phyloP scores from a whole-genome alignment of 1,140 invertebrate species.

The Lepidurus packardi region DNA sequence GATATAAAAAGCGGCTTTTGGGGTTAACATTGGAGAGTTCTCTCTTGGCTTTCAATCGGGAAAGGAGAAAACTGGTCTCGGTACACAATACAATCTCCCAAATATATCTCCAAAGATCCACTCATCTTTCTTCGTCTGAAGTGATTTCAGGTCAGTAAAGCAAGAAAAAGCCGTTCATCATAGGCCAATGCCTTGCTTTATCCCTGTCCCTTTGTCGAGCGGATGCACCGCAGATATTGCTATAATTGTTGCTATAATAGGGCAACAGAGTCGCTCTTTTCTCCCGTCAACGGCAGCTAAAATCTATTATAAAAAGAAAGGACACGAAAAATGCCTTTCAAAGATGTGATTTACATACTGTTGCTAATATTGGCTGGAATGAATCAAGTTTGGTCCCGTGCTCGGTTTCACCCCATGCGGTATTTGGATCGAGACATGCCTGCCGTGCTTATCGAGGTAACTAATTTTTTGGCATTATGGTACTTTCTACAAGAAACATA shows the following conservation, averaged over 20 bases:
- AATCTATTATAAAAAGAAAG: neutral
- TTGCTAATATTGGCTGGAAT: neutral
- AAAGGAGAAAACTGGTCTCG: too few relatives aligned
- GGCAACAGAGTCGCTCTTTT: neutral
- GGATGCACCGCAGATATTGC: neutral
- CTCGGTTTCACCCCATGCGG: conserved; percentile 1
- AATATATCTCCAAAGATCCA: too few relatives aligned
- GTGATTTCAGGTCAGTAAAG: neutral
- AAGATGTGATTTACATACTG: neutral
- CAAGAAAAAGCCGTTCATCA: neutral
- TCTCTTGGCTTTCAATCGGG: too few relatives aligned
- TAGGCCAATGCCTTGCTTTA: neutral
- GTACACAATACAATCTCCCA: too few relatives aligned
- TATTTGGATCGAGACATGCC: neutral
- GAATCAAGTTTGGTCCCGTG: neutral
- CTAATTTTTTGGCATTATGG: neutral
- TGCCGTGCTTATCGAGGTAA: neutral
- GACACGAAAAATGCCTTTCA: neutral
- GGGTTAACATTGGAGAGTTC: neutral
- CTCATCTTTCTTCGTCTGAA: neutral
- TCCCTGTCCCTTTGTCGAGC: neutral
- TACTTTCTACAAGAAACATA: too few relatives aligned
- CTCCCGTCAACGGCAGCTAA: neutral
- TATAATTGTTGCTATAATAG: too few relatives aligned
- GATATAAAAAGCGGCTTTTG: neutral